Percentiles rank a stretch among this genome's conserved stretches.
Evolutionary conservation across 2,113 vertebrate species (phyloP).

Genomic region (Hypocryptadius cinnamomeus): DNA sequence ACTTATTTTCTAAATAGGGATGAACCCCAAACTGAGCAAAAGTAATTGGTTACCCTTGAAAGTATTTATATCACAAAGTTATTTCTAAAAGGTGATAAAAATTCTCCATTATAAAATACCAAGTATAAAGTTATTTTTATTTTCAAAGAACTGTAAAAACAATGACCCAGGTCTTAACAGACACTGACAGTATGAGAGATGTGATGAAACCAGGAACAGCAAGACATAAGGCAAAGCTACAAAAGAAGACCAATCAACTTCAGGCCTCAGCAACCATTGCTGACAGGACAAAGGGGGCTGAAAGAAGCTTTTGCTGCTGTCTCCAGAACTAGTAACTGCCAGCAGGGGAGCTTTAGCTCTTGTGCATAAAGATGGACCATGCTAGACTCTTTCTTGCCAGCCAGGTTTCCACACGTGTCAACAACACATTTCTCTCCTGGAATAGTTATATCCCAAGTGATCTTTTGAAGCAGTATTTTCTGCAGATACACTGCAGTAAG

Average conservation of each 20-base stretch:
- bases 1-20: neutral
- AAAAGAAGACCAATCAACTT: neutral
- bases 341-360: neutral
- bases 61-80: neutral
- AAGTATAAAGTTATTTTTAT: neutral
- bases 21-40: neutral
- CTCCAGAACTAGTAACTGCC: neutral
- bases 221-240: neutral
- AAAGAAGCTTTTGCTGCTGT: neutral
- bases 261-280: neutral
- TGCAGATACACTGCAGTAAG: neutral
- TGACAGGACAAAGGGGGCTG: neutral
- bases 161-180: neutral
- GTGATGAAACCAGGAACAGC: neutral
- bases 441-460: neutral
- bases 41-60: neutral
- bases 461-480: neutral
- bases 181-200: neutral
- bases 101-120: neutral
- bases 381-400: neutral
- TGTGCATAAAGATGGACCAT: neutral
- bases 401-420: neutral
- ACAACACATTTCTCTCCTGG: neutral
- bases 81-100: neutral
- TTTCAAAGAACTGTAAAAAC: neutral